Base-by-base conservation (phyloP, 1,140 invertebrate species). In the Pinna nobilis region DNA sequence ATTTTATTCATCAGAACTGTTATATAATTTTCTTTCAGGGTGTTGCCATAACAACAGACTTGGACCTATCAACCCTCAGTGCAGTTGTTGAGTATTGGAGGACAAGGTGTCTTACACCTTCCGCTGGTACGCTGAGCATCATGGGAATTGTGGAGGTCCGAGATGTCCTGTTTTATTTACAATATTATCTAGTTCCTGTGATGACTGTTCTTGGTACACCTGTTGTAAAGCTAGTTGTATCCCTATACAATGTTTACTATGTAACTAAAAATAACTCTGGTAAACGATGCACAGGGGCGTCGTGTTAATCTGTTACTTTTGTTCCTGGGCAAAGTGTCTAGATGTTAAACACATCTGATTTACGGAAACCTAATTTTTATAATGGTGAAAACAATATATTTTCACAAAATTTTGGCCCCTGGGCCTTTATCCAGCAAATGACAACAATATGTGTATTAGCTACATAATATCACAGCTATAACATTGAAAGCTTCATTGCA, bases 151-250 rank as follows among this genome's bases (percentile, higher is more conserved):
- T 86, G 15, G 67, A 84, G 2, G 71, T 87, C 5, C 57, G 79
- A 28, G 83, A 84, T 55, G 70, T 87, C 4, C 70, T 77, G 6
- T 76, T 80, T 39, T 87, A 87, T 65, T 61, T 87, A 28, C 86
- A 87, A 74, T 87, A 85, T 49, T 87, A 87, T 74, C 81, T 80
- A 50, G 68, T 87, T 23, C 84, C 86, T 25, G 72, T 87, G 7
- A 37, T 81, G 2, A 86, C 84, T n/a, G 77, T 85, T 15, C 67
- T 87, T 11, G 28, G 85, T 7, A 84, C 84, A 20, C 86, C 86
- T 15, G 61, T 86, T 4, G 39, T 86, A 11, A 79, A 79, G 66
- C 75, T 87, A 11, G 65, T 84, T 23, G 66, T 83, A 13, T 79
- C 86, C 13, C 61, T 87, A 0, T 69, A 70, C 28, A 47, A 79